A percentile compares a stretch with the other conserved stretches of the same genome.
These are phyloP conservation scores for Holocentrus rufus DNA, from an alignment of 2,797 vertebrate genomes.

Conservation along the genomic window DNA sequence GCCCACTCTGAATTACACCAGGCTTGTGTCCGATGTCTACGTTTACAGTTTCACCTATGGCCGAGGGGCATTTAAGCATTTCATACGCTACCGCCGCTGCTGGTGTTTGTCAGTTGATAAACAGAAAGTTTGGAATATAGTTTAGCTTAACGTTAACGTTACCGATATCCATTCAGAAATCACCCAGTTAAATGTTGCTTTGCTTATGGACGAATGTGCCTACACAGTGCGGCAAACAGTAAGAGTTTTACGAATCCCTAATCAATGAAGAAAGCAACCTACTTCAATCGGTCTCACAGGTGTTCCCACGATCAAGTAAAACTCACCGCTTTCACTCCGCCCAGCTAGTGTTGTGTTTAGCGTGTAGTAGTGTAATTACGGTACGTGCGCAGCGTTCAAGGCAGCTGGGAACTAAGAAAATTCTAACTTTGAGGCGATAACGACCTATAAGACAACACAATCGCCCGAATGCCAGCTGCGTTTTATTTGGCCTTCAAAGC, in stretches of 20 bases:
- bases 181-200: not conserved
- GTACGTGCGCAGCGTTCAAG: no score
- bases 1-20: not conserved
- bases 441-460: no score
- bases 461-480: no score
- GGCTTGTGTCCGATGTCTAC: not conserved
- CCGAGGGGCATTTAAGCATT: not conserved
- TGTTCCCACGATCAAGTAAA: no score
- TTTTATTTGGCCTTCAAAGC: no score
- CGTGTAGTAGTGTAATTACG: no score
- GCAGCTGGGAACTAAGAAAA: no score
- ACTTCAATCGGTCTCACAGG: no score
- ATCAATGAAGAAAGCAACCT: no score
- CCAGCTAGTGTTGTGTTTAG: no score
- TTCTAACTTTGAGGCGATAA: no score
- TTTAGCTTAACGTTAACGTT: not conserved
- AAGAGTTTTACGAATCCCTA: not conserved
- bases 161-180: not conserved
- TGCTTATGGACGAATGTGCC: rapidly evolving
- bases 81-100: not conserved
- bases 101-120: slow-evolving; percentile 5
- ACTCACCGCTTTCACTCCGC: no score
- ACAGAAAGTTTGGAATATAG: not conserved
- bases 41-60: not conserved
- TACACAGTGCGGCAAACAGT: rapidly evolving